Percentiles rank a stretch among this genome's conserved stretches.
phyloP scores from a whole-genome alignment of 2,113 vertebrate species.

The Ammospiza nelsoni region DNA sequence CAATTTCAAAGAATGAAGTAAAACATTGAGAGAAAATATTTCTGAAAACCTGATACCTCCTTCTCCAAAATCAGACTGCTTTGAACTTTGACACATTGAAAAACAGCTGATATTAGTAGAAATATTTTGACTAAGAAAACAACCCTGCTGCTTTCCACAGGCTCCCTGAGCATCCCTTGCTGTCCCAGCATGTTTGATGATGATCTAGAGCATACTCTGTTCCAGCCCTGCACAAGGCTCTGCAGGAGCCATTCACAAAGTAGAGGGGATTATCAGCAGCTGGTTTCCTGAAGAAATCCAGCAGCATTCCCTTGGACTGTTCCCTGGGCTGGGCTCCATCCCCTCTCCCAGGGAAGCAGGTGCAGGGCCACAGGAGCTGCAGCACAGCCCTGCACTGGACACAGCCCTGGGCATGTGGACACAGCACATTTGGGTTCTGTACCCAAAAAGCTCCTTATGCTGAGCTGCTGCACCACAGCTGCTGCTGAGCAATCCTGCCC shows the following conservation, averaged over 20 bases:
- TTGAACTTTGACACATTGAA: not conserved
- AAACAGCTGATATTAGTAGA: not conserved
- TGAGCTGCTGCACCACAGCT: not conserved
- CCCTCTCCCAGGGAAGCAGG: not conserved
- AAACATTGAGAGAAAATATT: not conserved
- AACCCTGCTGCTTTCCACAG: not conserved
- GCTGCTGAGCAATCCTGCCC: not conserved
- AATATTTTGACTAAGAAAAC: not conserved
- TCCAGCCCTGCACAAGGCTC: not conserved
- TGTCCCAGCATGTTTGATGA: not conserved
- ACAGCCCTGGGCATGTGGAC: not conserved
- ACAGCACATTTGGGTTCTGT: not conserved
- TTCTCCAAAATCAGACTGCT: not conserved
- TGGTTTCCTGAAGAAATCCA: not conserved
- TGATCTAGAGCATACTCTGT: fast-evolving
- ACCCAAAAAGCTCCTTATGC: not conserved
- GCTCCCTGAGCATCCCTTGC: not conserved
- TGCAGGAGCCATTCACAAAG: not conserved
- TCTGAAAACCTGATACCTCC: not conserved
- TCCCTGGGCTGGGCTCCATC: not conserved
- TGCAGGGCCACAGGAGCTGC: not conserved
- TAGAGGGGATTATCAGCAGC: not conserved
- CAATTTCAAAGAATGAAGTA: not conserved
- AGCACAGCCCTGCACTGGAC: not conserved
- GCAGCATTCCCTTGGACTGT: not conserved